Percentiles rank a stretch among this genome's conserved stretches.
phyloP scores from a whole-genome alignment of 2,797 vertebrate genomes.

The Nothura maculosa region DNA sequence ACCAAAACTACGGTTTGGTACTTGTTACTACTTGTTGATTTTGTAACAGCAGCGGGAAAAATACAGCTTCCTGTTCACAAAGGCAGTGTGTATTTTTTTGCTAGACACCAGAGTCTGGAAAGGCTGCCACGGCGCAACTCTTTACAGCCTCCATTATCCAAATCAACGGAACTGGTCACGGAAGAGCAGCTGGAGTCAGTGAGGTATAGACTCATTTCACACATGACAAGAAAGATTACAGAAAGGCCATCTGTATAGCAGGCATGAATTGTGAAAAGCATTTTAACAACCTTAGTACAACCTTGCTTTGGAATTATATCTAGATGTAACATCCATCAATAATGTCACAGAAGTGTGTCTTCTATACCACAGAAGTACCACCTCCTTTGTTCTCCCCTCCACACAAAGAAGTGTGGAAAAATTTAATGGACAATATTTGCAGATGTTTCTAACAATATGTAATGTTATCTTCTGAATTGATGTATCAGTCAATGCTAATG shows the following conservation, averaged over 20 bases:
- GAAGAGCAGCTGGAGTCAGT: background rate
- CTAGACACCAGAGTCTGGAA: background rate
- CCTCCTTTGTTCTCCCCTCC: background rate
- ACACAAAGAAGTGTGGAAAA: background rate
- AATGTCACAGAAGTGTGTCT: background rate
- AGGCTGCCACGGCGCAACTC: background rate
- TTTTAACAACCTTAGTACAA: background rate
- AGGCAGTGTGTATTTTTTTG: background rate
- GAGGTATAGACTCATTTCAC: conserved; percentile 58
- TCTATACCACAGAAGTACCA: background rate
- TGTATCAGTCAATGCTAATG: background rate
- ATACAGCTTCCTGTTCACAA: background rate
- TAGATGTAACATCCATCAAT: background rate
- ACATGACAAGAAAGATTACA: conserved; percentile 35
- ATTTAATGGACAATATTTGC: background rate
- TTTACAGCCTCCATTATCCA: background rate
- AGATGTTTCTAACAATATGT: background rate
- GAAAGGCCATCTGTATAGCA: conserved; percentile 14
- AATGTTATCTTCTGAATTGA: background rate
- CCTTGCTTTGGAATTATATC: conserved; percentile 17
- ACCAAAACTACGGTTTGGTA: no score
- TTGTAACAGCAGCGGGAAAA: background rate
- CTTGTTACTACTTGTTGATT: no score
- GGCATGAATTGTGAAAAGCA: background rate
- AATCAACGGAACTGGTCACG: background rate